Evolutionary conservation across 2,888 invertebrate species (phyloP).

Genomic region (Teleogryllus oceanicus): DNA sequence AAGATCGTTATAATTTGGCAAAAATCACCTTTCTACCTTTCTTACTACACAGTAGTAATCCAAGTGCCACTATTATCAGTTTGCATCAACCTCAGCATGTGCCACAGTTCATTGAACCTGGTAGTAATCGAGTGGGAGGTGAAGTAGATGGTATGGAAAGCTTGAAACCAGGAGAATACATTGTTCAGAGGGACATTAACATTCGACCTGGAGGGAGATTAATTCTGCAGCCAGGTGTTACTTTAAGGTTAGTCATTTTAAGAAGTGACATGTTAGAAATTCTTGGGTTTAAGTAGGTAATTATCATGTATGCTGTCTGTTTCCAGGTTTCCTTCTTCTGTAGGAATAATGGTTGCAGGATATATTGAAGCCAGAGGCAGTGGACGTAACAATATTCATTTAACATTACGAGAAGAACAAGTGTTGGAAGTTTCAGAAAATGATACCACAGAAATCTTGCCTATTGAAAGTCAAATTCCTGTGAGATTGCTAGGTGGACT

Average conservation of each 20-base stretch:
- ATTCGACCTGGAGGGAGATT: constrained; percentile 89
- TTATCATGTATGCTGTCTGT: background rate
- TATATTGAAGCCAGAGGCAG: constrained; percentile 78
- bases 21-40: constrained; percentile 89
- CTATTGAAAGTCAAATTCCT: constrained; percentile 61
- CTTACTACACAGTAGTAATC: constrained; percentile 82
- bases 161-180: constrained; percentile 78
- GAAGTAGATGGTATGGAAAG: constrained; percentile 89
- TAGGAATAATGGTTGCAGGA: constrained; percentile 96
- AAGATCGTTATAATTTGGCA: constrained; percentile 92
- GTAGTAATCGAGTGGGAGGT: constrained; percentile 75
- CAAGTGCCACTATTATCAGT: constrained; percentile 72
- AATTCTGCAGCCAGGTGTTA: constrained; percentile 83
- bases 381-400: constrained; percentile 72
- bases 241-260: constrained; percentile 52
- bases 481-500: constrained; percentile 79
- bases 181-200: constrained; percentile 90
- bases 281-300: background rate
- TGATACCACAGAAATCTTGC: constrained; percentile 56
- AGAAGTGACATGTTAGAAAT: background rate
- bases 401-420: constrained; percentile 75
- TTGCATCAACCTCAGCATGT: constrained; percentile 73
- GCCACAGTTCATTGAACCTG: constrained; percentile 68
- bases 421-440: constrained; percentile 53
- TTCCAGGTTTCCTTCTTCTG: constrained; percentile 79